These are phyloP conservation scores for Zosterops pallidus DNA, from an alignment of 2,113 vertebrate genomes.

Conservation along the genomic window DNA sequence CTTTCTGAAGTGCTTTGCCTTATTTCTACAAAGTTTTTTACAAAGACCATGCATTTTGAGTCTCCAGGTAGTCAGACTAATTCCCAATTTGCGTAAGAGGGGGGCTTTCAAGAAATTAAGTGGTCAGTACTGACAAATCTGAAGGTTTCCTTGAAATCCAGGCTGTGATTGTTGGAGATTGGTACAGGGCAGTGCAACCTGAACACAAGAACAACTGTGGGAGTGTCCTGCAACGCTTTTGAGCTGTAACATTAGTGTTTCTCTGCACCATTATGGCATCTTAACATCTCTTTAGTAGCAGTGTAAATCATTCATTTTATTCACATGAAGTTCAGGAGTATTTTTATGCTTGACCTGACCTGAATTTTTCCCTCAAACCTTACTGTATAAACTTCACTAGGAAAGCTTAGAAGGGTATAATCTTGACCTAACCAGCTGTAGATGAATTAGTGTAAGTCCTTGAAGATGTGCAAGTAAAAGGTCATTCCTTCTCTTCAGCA, in stretches of 20 bases:
- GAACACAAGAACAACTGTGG: background rate
- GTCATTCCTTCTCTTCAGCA: background rate
- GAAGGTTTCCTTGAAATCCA: background rate
- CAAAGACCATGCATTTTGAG: background rate
- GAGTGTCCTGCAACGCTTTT: background rate
- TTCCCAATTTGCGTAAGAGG: accelerated
- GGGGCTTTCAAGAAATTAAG: background rate
- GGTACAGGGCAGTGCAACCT: background rate
- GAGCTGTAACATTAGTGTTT: background rate
- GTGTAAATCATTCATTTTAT: background rate
- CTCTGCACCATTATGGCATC: background rate
- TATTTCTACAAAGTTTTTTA: background rate
- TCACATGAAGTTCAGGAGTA: background rate
- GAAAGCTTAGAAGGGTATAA: background rate
- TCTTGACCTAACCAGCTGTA: background rate
- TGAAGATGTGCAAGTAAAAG: background rate
- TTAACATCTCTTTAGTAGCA: background rate
- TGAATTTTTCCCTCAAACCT: background rate
- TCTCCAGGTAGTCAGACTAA: background rate
- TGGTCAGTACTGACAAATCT: background rate
- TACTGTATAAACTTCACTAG: background rate
- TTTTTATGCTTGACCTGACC: background rate
- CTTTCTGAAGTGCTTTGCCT: background rate
- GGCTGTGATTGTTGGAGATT: background rate
- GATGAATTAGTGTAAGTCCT: background rate